Evolutionary conservation across 1,140 invertebrate species (phyloP).

Genomic region (Heliconius melpomene): DNA sequence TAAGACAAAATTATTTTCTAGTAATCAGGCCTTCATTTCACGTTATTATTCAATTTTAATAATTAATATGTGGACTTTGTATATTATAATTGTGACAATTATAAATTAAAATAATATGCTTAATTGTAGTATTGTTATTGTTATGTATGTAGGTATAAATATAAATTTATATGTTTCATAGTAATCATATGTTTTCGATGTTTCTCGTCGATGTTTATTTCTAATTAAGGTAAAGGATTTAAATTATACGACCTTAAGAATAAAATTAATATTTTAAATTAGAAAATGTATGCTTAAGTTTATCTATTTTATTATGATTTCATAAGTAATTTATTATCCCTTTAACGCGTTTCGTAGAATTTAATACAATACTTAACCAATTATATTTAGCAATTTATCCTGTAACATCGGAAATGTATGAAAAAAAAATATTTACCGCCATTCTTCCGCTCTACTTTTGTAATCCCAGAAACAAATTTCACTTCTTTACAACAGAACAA

Average conservation of each 20-base stretch:
- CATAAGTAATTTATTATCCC: not conserved
- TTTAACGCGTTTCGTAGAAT: not conserved
- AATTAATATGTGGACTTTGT: not conserved
- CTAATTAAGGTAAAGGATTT: not conserved
- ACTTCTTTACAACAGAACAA: not conserved
- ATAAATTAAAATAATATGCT: not conserved
- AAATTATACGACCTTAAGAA: not conserved
- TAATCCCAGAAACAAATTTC: constrained; percentile 20
- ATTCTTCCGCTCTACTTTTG: constrained; percentile 34
- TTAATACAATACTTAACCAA: not conserved
- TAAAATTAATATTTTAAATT: not conserved
- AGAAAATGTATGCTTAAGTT: no score
- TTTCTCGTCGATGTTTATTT: not conserved
- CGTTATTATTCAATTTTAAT: no score
- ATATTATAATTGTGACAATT: not conserved
- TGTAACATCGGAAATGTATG: constrained; percentile 11
- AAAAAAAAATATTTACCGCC: constrained; percentile 44
- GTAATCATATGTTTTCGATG: not conserved
- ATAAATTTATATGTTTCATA: not conserved
- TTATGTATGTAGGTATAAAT: not conserved
- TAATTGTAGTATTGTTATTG: not conserved
- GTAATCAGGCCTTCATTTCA: no score
- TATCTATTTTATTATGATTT: no score
- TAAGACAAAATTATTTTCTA: no score
- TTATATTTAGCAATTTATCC: constrained; percentile 7